Evolutionary conservation across 1,140 invertebrate species (phyloP), one percentile per base, ranked within the genome.

Genomic region (Tribolium castaneum): DNA sequence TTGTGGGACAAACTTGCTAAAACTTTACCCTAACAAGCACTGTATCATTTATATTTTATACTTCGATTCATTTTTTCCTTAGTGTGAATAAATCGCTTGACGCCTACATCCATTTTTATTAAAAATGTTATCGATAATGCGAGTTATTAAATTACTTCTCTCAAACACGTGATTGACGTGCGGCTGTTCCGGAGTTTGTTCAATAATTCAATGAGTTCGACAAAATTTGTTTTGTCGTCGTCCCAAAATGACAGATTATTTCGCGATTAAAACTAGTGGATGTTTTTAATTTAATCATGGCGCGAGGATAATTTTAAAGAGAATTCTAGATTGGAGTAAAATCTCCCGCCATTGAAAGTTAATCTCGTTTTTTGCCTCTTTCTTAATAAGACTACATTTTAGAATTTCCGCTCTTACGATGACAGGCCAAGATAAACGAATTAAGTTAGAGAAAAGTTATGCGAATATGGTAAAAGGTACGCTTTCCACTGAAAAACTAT

Each of bases 11-110:
- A 66, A 66, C 59, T 66, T 35, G 30, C 59, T 35, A n/a, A 66
- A 66, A 66, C 59, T 66, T 66, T 9, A 12, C 59, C 12, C 59
- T 30, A 35, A 39, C 30, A 66, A 45, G 30, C 59, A 39, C 49
- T 73, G 52, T 73, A 54, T 73, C 71, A 73, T 73, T 73, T 73
- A 73, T 73, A 73, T 73, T 73, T 73, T 52, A 73, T 73, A 73
- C 52, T 73, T 73, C 22, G 52, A 73, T 54, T 73, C 71, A 73
- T 73, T 73, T 30, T 54, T 73, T 34, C 16, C 51, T 62, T 12
- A 22, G 50, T n/a, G 5, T 71, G 66, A 71, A 71, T 71, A 71
- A 71, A 71, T 71, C 66, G 5, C 19, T 72, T 71, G 9, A 72
- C 39, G 25, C 34, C 49, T 22, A 50, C 35, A 51, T 71, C 70